phyloP scores from a whole-genome alignment of 2,888 invertebrate species.

The Machimus atricapillus region DNA sequence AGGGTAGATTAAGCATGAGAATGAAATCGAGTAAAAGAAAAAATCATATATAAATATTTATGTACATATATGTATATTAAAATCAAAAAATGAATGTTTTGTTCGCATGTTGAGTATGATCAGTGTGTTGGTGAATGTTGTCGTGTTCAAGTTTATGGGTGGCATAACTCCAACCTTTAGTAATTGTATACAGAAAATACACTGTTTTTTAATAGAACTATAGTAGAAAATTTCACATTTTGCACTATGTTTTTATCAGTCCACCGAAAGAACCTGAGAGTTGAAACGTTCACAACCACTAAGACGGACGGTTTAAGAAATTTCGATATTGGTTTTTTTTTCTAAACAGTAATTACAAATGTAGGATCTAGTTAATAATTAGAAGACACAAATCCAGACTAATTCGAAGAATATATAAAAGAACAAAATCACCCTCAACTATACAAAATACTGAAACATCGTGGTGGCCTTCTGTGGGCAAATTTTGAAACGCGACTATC shows the following conservation, averaged over 20 bases:
- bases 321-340: not conserved
- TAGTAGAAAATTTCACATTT: slow-evolving; percentile 4
- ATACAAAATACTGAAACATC: not conserved
- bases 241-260: not conserved
- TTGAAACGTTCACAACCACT: slow-evolving; percentile 10
- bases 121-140: not conserved
- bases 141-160: not conserved
- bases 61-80: not conserved
- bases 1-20: slow-evolving; percentile 6
- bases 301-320: not conserved
- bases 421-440: not conserved
- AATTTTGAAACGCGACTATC: slow-evolving; percentile 15
- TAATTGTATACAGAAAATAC: not conserved
- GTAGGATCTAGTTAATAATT: not conserved
- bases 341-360: not conserved
- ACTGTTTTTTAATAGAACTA: not conserved
- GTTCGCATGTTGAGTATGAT: not conserved
- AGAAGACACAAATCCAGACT: not conserved
- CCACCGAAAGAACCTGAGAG: not conserved
- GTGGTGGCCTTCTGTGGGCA: not conserved
- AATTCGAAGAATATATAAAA: not conserved
- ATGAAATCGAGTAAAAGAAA: not conserved
- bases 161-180: not conserved
- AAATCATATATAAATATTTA: not conserved
- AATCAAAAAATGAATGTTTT: not conserved